Evolutionary conservation across 2,888 invertebrate species (phyloP).

Genomic region (Hecatera dysodea): DNA sequence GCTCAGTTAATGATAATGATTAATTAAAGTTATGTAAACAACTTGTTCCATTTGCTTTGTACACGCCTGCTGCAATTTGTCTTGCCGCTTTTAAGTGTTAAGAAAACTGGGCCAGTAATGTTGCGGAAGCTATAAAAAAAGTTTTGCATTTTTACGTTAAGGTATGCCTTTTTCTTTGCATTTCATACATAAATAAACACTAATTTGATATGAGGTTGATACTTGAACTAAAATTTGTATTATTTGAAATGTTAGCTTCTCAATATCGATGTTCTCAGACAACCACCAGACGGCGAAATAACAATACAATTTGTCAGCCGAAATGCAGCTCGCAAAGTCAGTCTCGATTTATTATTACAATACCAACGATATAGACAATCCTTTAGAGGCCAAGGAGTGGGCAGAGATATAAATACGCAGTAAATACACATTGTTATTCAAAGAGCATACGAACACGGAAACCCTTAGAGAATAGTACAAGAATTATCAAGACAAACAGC

Average conservation of each 20-base stretch:
- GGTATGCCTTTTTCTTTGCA: background rate
- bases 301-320: conserved; percentile 19
- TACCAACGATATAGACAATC: conserved; percentile 28
- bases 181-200: background rate
- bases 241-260: background rate
- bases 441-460: conserved; percentile 49
- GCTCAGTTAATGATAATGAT: conserved; percentile 38
- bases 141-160: background rate
- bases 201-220: background rate
- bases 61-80: conserved; percentile 33
- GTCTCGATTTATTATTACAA: conserved; percentile 37
- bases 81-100: conserved; percentile 4
- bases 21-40: conserved; percentile 54
- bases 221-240: background rate
- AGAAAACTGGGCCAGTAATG: conserved; percentile 12
- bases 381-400: conserved; percentile 39
- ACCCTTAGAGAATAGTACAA: conserved; percentile 36
- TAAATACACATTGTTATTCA: conserved; percentile 50
- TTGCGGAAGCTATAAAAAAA: background rate
- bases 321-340: conserved; percentile 25
- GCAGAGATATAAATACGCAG: conserved; percentile 29
- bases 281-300: conserved; percentile 14
- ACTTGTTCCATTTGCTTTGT: conserved; percentile 43
- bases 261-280: conserved; percentile 17
- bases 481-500: conserved; percentile 46